Percentiles rank a stretch among this genome's conserved stretches.
phyloP scores from a whole-genome alignment of 1,140 invertebrate genomes.

The Pectinophora gossypiella region DNA sequence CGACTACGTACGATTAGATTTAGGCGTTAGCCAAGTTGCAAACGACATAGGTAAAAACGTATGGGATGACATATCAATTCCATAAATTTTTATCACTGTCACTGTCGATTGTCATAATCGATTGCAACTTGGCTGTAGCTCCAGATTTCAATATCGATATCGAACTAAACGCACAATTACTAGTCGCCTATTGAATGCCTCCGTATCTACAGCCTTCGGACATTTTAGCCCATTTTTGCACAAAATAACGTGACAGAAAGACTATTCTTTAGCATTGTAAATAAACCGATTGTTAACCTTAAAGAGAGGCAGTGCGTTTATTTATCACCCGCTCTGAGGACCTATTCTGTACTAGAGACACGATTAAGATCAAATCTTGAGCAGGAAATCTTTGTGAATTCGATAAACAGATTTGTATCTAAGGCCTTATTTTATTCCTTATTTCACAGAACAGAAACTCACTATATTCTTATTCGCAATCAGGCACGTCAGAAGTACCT shows the following conservation, averaged over 20 bases:
- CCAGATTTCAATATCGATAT: background rate
- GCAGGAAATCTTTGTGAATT: background rate
- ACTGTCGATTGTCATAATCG: no score
- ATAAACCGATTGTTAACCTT: conserved; percentile 24
- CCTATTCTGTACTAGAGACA: background rate
- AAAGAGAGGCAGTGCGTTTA: conserved; percentile 21
- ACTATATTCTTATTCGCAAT: no score
- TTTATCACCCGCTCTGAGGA: conserved; percentile 13
- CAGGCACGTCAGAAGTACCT: no score
- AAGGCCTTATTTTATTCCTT: no score
- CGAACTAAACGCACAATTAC: background rate
- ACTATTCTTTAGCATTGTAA: conserved; percentile 13
- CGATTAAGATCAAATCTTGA: background rate
- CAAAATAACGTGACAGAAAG: conserved; percentile 1
- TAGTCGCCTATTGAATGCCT: background rate
- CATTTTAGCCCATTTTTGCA: conserved; percentile 13
- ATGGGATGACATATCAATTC: no score
- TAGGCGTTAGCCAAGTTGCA: no score
- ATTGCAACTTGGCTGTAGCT: no score
- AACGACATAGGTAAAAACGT: no score
- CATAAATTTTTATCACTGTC: no score
- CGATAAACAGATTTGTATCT: no score
- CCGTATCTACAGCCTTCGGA: background rate
- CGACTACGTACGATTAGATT: no score
- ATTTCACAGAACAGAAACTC: no score